Base-by-base conservation (phyloP, 53 echinoderm and acorn worm genomes). In the Luidia sarsii region DNA sequence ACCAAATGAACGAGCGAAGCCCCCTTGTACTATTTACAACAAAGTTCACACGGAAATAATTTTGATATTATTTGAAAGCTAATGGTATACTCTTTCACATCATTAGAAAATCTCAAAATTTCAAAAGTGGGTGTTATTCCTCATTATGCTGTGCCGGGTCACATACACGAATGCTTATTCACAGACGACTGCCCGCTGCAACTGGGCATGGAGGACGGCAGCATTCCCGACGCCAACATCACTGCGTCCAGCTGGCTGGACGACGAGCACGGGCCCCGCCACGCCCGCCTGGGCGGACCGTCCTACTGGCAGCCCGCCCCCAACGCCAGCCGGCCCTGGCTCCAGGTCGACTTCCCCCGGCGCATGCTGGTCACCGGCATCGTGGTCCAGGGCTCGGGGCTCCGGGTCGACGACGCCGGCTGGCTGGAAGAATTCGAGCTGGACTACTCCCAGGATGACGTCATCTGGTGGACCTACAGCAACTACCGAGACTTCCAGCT, bases 381-480 rank as follows among this genome's bases (percentile, higher is more conserved):
- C 0, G 37, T 92, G 7, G 70, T 84, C 52, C 89, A 90, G 41
- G 95, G 95, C 15, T n/a, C n/a, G n/a, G 75, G 75, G 7, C 73
- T 80, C 31, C 38, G 59, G 8, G 85, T 48, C 3, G 75, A 82
- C 16, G 50, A 67, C 6, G 77, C 62, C 19, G 90, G 94, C 4
- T 94, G 94, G 94, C 79, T 94, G 16, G 88, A 88, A 29, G 65
- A 82, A n/a, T 90, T 94, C 34, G 75, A 54, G 21, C 22, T 90
- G 39, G 82, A 77, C 1, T 94, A 94, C 49, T 75, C 79, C 14
- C 71, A 56, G 0, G 83, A 88, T 14, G 71, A 60, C 0, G 57
- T 9, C 1, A 39, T 81, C 39, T 94, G 94, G 94, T 94, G 94
- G 94, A 67, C 79, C 21, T 71, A 81, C 29, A 57, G 80, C 38